These are phyloP conservation scores for Ormia ochracea DNA, from an alignment of 2,888 invertebrate species.

Conservation along the genomic window DNA sequence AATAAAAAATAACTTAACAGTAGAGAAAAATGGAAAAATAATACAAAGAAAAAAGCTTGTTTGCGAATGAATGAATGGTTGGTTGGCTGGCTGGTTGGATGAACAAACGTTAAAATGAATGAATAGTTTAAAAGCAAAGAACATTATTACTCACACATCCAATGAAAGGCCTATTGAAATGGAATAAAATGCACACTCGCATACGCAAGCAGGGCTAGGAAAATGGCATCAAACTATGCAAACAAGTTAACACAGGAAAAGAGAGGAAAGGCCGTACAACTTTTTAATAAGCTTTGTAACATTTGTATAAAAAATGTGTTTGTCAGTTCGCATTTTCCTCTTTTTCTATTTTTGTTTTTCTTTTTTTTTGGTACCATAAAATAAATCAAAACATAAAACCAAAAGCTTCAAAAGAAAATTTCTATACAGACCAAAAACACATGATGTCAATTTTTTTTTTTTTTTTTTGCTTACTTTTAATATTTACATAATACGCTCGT, in stretches of 20 bases:
- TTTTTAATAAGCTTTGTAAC: constrained; percentile 39
- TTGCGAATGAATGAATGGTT: constrained; percentile 10
- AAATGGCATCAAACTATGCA: constrained; percentile 31
- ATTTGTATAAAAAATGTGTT: constrained; percentile 6
- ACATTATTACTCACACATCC: constrained; percentile 9
- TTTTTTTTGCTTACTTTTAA: neutral
- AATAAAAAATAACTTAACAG: neutral
- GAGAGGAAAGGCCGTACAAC: neutral
- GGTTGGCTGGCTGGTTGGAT: constrained; percentile 1
- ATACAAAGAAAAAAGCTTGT: neutral
- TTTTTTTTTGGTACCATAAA: neutral
- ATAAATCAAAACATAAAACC: constrained; percentile 37
- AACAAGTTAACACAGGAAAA: constrained; percentile 22
- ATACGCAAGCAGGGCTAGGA: neutral
- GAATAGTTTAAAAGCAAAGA: constrained; percentile 13
- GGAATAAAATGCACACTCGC: too few relatives aligned
- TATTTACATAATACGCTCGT: constrained; percentile 54
- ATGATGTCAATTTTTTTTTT: neutral
- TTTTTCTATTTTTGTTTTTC: too few relatives aligned
- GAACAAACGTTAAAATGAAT: neutral
- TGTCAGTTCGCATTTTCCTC: too few relatives aligned
- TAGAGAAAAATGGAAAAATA: constrained; percentile 14
- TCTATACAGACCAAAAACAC: neutral
- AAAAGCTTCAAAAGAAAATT: constrained; percentile 28
- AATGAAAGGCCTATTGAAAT: constrained; percentile 17